Evolutionary conservation across 2,797 vertebrate genomes (phyloP).

Genomic region (Yasuhikotakia modesta): DNA sequence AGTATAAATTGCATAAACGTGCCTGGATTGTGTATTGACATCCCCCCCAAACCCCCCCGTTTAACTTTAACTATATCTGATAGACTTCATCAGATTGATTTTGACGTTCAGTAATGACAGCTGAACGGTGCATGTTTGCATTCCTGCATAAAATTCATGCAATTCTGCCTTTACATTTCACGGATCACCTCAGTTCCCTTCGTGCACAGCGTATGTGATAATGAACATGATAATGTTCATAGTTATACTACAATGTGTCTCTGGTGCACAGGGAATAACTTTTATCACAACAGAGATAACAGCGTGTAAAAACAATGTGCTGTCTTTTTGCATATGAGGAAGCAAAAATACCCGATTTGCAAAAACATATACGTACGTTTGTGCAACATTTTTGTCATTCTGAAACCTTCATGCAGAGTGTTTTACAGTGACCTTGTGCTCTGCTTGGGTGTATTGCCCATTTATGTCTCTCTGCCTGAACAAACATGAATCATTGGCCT

Average conservation of each 20-base stretch:
- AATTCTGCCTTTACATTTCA: background rate
- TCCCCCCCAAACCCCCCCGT: too few species aligned
- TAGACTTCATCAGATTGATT: slow-evolving; percentile 9
- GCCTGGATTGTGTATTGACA: too few species aligned
- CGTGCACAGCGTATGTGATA: too few species aligned
- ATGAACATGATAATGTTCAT: too few species aligned
- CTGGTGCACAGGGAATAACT: too few species aligned
- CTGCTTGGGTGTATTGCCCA: background rate
- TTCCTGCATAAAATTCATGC: background rate
- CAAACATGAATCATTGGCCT: slow-evolving; percentile 23
- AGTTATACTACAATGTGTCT: too few species aligned
- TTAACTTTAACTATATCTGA: background rate
- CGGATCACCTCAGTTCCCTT: too few species aligned
- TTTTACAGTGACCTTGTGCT: background rate
- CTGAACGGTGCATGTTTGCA: background rate
- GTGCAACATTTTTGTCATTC: background rate
- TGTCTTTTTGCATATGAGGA: background rate
- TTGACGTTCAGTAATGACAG: slow-evolving; percentile 12
- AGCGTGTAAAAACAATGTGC: background rate
- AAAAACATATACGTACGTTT: too few species aligned
- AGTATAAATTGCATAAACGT: too few species aligned
- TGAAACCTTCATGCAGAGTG: background rate
- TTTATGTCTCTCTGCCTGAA: slow-evolving; percentile 6
- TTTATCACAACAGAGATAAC: too few species aligned
- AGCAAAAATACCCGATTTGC: background rate